These are phyloP conservation scores for Drosophila vallismaia DNA, from an alignment of 2,888 invertebrate species.

Conservation along the genomic window DNA sequence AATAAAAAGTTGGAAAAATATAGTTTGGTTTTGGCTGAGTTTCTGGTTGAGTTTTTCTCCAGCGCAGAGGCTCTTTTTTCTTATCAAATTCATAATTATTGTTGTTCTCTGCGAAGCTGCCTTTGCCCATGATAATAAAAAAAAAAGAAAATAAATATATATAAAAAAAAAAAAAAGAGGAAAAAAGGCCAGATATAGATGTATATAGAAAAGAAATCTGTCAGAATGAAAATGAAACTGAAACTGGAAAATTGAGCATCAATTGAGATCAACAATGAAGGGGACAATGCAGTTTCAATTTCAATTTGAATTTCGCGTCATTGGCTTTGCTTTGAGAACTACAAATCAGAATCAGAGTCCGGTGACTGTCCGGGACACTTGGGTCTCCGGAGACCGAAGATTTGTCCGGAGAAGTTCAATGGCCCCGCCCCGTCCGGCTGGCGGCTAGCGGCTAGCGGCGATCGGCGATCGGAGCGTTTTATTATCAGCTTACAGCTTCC, in stretches of 20 bases:
- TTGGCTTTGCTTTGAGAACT: too few species aligned
- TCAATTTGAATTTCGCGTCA: background rate
- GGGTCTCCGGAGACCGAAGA: too few species aligned
- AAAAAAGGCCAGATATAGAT: background rate
- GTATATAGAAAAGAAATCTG: background rate
- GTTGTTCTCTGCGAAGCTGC: conserved; percentile 8
- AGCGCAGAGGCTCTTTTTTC: background rate
- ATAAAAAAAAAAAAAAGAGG: background rate
- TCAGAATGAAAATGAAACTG: conserved; percentile 17
- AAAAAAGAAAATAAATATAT: background rate
- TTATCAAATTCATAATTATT: conserved; percentile 33
- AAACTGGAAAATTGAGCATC: conserved; percentile 34
- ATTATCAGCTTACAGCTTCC: conserved; percentile 31
- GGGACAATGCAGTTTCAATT: background rate
- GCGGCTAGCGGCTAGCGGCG: too few species aligned
- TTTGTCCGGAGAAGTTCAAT: conserved; percentile 21
- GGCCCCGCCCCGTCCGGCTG: conserved; percentile 11
- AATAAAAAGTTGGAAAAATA: too few species aligned
- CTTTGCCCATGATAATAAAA: conserved; percentile 18
- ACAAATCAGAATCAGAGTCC: background rate
- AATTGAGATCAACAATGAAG: conserved; percentile 36
- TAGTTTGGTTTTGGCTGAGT: conserved; percentile 6
- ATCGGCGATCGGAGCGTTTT: background rate
- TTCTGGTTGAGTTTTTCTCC: conserved; percentile 14
- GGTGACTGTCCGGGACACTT: background rate